These are phyloP conservation scores for Zosterops japonicus DNA, from an alignment of 2,113 vertebrate genomes.

Conservation along the genomic window DNA sequence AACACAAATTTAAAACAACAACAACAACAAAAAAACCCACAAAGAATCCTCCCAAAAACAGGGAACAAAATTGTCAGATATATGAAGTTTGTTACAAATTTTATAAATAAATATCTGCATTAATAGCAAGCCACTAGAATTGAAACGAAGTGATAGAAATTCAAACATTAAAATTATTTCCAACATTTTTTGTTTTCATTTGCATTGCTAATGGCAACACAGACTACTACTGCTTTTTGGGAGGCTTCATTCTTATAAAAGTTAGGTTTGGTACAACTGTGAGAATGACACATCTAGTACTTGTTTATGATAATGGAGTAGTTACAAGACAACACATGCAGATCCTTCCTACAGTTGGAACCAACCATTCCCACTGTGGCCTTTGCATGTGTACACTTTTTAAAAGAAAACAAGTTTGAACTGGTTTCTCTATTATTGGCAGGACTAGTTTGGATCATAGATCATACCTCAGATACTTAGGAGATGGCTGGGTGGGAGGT, in stretches of 20 bases:
- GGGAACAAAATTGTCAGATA: not conserved
- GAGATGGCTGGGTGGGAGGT: not conserved
- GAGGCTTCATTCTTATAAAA: not conserved
- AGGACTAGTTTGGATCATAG: not conserved
- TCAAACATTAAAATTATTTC: not conserved
- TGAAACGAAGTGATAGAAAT: conserved; percentile 23
- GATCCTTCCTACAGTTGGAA: not conserved
- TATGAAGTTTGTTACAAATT: conserved; percentile 7
- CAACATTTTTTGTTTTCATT: not conserved
- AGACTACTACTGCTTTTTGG: not conserved
- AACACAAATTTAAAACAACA: not conserved
- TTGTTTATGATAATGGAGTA: not conserved
- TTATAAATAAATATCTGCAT: not conserved
- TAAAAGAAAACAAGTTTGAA: not conserved
- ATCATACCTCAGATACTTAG: fast-evolving
- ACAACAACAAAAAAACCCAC: not conserved
- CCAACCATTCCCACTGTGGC: not conserved
- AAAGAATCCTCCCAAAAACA: not conserved
- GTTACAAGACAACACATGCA: not conserved
- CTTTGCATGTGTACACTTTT: not conserved
- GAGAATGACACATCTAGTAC: fast-evolving
- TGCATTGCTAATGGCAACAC: not conserved
- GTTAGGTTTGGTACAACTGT: not conserved
- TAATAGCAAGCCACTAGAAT: conserved; percentile 20
- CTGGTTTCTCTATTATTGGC: not conserved